Conservation (phyloP, 2,888 invertebrate species). For the Diaperis boleti region DNA sequence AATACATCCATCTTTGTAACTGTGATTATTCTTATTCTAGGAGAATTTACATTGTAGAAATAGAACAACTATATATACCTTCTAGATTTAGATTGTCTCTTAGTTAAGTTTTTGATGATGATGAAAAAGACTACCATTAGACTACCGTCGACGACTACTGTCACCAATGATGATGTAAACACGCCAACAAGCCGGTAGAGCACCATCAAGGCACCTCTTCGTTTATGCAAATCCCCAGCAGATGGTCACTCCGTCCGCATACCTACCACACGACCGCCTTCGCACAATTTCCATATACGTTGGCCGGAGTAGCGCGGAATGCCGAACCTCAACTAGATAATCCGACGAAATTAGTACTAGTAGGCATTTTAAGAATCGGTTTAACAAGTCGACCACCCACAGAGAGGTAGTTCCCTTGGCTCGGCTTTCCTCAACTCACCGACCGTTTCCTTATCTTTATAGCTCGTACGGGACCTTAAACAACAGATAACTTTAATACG, state of each 20-base stretch:
- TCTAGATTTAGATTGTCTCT: too few species aligned
- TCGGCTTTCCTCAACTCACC: constrained; percentile 45
- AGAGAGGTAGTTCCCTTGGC: constrained; percentile 44
- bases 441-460: constrained; percentile 58
- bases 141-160: too few species aligned
- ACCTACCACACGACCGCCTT: constrained; percentile 43
- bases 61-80: too few species aligned
- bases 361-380: constrained; percentile 57
- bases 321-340: constrained; percentile 48
- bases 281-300: constrained; percentile 35
- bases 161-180: too few species aligned
- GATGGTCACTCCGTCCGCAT: constrained; percentile 43
- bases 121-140: too few species aligned
- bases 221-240: constrained; percentile 47
- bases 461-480: constrained; percentile 57
- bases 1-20: too few species aligned
- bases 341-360: constrained; percentile 56
- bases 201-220: constrained; percentile 17
- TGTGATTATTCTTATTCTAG: too few species aligned
- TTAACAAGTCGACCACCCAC: constrained; percentile 59
- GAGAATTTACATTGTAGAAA: too few species aligned
- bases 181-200: constrained; percentile 15
- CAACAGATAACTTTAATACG: constrained; percentile 58
- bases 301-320: constrained; percentile 50
- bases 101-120: too few species aligned